These are phyloP conservation scores for Haliaeetus leucogaster DNA, from an alignment of 2,113 vertebrate species.

Conservation along the genomic window DNA sequence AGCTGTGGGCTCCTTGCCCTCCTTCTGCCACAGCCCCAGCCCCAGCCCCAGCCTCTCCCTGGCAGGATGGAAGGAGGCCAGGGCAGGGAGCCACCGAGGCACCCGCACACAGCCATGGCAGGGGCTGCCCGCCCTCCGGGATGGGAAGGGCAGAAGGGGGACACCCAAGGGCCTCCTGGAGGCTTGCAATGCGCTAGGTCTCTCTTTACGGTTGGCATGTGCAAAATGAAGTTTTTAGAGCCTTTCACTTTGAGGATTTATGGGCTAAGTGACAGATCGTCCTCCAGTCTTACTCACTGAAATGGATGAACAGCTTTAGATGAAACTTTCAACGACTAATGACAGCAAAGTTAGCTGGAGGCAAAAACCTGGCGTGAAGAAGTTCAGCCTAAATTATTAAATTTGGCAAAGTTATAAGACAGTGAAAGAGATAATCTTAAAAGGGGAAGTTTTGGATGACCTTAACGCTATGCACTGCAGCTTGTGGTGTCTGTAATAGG, in stretches of 20 bases:
- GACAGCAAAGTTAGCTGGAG: background rate
- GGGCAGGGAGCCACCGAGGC: background rate
- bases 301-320: background rate
- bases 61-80: background rate
- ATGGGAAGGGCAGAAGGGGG: background rate
- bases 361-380: background rate
- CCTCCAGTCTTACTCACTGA: background rate
- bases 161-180: background rate
- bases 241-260: background rate
- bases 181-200: background rate
- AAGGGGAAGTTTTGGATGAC: background rate
- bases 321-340: background rate
- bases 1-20: background rate
- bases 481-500: background rate
- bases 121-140: background rate
- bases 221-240: background rate
- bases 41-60: background rate
- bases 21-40: background rate
- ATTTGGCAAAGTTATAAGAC: background rate
- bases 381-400: background rate
- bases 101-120: accelerated
- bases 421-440: background rate
- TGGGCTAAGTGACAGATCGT: background rate
- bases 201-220: background rate
- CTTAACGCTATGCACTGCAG: background rate